Conservation (phyloP, 2,113 vertebrate genomes). For the Furnarius figulus region DNA sequence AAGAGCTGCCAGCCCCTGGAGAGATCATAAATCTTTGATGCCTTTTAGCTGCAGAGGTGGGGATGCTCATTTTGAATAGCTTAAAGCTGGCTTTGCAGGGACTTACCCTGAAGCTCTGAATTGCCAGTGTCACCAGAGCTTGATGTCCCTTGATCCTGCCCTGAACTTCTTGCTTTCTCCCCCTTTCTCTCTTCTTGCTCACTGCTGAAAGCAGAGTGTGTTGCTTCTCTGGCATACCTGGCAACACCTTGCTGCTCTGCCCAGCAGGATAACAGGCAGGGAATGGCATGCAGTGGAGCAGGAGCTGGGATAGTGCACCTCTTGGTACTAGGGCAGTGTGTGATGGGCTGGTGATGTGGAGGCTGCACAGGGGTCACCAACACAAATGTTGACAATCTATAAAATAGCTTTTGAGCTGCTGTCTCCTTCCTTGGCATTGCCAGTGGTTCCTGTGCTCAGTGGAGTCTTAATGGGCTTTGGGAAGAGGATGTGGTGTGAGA, state of each 20-base stretch:
- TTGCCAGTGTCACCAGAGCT: not conserved
- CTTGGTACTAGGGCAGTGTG: not conserved
- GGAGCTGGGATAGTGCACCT: not conserved
- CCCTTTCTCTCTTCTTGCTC: not conserved
- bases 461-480: not conserved
- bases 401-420: not conserved
- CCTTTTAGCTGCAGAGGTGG: not conserved
- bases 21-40: not conserved
- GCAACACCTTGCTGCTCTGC: not conserved
- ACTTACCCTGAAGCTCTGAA: not conserved
- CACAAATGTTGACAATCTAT: accelerated
- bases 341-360: accelerated
- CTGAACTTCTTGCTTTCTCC: not conserved
- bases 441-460: not conserved
- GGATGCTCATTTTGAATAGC: not conserved
- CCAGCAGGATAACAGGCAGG: not conserved
- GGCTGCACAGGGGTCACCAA: not conserved
- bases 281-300: not conserved
- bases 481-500: not conserved
- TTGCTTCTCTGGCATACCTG: not conserved
- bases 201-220: accelerated
- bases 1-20: not conserved
- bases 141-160: not conserved
- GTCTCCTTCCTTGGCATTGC: not conserved
- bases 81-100: not conserved